Evolutionary conservation across 2,113 vertebrate genomes (phyloP), one percentile per base, ranked within the genome.

Genomic region (Fulmarus glacialis): DNA sequence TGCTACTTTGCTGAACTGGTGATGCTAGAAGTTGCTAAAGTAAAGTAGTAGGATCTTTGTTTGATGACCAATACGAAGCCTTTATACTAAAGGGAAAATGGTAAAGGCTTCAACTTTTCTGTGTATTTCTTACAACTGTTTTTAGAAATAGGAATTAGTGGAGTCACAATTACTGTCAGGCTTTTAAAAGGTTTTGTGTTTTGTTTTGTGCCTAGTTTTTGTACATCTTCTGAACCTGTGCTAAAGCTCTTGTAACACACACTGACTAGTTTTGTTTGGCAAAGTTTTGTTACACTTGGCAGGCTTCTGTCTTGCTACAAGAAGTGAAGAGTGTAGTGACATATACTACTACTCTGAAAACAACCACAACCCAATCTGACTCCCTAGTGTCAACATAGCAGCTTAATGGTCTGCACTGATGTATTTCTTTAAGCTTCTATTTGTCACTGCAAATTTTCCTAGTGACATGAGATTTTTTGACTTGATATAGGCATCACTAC

Each of bases 231-330:
- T 45, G 68, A 97, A 93, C 60, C 60, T 68, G 52, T 81, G 50
- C 63, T 90, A 24, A 59, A 89, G 17, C 24, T 89, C 75, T 90
- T 87, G 26, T 84, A 74, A 18, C 27, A 48, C 86, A 53, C 14
- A 36, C 77, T 43, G 68, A 30, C 80, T 87, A 36, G 89, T 95
- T 96, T 89, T 84, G 68, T 89, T 97, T 97, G 96, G 92, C 92
- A 60, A 84, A 93, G 75, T 89, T 89, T 79, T 97, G 94, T 96
- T 96, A 29, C 13, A 0, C 60, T 96, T 96, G 95, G 95, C 96
- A 62, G 24, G 30, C 56, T 78, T 93, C 45, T 91, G 16, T 86
- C 63, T 81, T 86, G 43, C 59, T 95, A 47, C 80, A 84, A 95
- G 60, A 84, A 93, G 63, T 70, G 63, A 48, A 48, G 59, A 78